These are phyloP conservation scores for Stegodyphus dumicola DNA, from an alignment of 1,140 invertebrate species.

Conservation along the genomic window DNA sequence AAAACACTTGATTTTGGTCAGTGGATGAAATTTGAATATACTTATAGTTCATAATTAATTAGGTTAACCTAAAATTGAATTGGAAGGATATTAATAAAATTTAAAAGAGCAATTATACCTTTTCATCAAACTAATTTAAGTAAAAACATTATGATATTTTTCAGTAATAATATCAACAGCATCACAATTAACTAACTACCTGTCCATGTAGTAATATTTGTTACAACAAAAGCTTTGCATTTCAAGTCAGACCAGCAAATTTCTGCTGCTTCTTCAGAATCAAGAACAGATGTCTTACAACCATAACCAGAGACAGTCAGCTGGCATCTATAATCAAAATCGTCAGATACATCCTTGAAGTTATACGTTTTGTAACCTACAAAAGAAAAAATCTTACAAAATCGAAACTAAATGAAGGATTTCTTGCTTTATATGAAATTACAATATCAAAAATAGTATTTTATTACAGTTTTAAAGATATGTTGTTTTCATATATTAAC, in stretches of 20 bases:
- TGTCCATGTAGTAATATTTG: conserved; percentile 68
- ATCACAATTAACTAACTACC: conserved; percentile 62
- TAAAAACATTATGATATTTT: no score
- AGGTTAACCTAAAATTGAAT: no score
- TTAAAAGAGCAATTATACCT: no score
- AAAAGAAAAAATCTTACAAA: background rate
- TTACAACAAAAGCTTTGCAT: conserved; percentile 68
- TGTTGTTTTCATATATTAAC: no score
- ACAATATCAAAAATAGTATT: background rate
- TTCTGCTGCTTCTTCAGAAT: conserved; percentile 67
- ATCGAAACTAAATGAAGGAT: background rate
- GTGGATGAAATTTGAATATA: no score
- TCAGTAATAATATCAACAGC: no score
- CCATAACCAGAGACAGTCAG: conserved; percentile 66
- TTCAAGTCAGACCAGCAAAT: conserved; percentile 67
- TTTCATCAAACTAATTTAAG: no score
- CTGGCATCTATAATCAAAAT: conserved; percentile 68
- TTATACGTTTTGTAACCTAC: conserved; percentile 34
- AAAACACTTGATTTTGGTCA: no score
- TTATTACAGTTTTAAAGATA: background rate
- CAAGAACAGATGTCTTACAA: conserved; percentile 68
- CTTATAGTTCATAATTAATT: no score
- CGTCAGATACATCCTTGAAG: conserved; percentile 66
- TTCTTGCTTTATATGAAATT: background rate
- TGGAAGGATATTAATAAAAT: no score